Evolutionary conservation across 2,888 invertebrate genomes (phyloP), one percentile per base, ranked within the genome.

Genomic region (Perithous albicinctus): DNA sequence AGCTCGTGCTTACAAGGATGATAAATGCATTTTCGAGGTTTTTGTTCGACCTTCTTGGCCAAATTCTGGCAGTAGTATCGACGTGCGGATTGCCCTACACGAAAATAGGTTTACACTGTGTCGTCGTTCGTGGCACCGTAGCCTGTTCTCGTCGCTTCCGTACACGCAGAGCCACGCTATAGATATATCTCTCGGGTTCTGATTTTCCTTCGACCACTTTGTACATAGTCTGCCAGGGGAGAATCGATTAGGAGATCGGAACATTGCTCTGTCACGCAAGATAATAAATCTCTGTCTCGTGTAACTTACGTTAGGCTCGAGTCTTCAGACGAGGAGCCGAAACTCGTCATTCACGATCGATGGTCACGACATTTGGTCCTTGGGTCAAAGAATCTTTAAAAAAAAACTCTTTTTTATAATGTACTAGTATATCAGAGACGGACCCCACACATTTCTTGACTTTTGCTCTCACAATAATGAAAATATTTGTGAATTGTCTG

Each of bases 181-280:
- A 59, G 29, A 12, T 61, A 18, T 48, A 18, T 48, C 48, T 0
- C 10, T 26, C 23, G 29, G 20, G 43, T 66, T 32, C 41, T 23
- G 20, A 20, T 67, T 67, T 56, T 74, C 38, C 12, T 8, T 41
- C 3, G 3, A 3, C 63, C n/a, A 18, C 29, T 48, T 41, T 38
- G 20, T 10, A 8, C 8, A 15, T 26, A 26, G 20, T 69, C 12
- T 26, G 26, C n/a, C 18, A 35, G 12, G 29, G 20, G 38, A 67
- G 48, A 78, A 78, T 78, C 78, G 78, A 73, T 78, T 29, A 35
- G 18, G 59, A 64, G 66, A 48, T 67, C 66, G 66, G 26, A 38
- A 73, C 48, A 38, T 66, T 78, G 48, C 46, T 73, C 73, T 10
- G 66, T 72, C 64, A 38, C 56, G 29, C 48, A 20, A 59, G 59